Percentiles rank a stretch among this genome's conserved stretches.
Evolutionary conservation across 1,140 invertebrate genomes (phyloP).

Genomic region (Formica exsecta): DNA sequence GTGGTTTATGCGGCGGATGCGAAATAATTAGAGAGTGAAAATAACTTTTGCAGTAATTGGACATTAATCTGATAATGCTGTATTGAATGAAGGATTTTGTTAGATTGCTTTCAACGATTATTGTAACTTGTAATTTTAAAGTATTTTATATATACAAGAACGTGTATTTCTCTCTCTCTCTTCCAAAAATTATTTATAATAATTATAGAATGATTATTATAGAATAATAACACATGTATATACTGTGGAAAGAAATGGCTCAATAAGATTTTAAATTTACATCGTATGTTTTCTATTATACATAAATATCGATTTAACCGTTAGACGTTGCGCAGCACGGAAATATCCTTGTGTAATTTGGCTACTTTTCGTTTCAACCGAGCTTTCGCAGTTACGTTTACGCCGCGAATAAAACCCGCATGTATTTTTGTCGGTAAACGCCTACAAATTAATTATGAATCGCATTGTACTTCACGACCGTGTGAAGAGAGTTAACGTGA

Average conservation of each 20-base stretch:
- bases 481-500: conserved; percentile 44
- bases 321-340: background rate
- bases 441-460: conserved; percentile 60
- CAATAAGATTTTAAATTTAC: background rate
- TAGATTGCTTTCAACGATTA: background rate
- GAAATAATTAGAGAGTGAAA: conserved; percentile 1
- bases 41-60: background rate
- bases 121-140: conserved; percentile 12
- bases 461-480: conserved; percentile 47
- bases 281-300: background rate
- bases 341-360: background rate
- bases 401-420: background rate
- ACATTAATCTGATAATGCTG: conserved; percentile 24
- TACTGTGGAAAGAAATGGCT: background rate
- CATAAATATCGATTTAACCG: conserved; percentile 1
- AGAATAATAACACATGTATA: background rate
- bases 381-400: conserved; percentile 12
- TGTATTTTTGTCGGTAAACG: conserved; percentile 32
- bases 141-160: background rate
- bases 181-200: background rate
- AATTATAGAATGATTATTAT: conserved; percentile 3
- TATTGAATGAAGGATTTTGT: background rate
- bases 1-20: conserved; percentile 31
- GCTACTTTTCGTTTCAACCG: conserved; percentile 42
- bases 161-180: background rate